A percentile compares a stretch with the other conserved stretches of the same genome.
Evolutionary conservation across 1,140 invertebrate genomes (phyloP).

Genomic region (Meloidogyne floridensis): DNA sequence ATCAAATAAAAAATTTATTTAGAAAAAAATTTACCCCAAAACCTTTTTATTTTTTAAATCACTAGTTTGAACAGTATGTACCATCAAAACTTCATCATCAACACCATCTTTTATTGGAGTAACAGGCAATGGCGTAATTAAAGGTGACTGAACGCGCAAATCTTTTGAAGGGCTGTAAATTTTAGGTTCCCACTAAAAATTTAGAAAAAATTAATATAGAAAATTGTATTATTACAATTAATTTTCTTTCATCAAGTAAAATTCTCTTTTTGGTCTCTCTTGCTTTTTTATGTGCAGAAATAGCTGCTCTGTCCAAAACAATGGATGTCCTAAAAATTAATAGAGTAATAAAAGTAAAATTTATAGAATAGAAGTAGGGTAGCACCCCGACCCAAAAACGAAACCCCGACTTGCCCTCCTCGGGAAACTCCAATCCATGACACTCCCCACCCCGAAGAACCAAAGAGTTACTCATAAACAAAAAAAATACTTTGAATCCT

Average conservation of each 20-base stretch:
- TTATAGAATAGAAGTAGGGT: background rate
- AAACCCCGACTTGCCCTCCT: no score
- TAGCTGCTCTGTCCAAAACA: slow-evolving; percentile 24
- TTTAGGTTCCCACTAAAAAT: slow-evolving; percentile 38
- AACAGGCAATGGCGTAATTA: background rate
- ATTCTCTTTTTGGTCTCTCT: slow-evolving; percentile 38
- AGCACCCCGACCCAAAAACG: no score
- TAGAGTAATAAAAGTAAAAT: background rate
- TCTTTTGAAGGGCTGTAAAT: slow-evolving; percentile 40
- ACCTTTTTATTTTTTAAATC: slow-evolving; percentile 27
- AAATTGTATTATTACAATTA: slow-evolving; percentile 31
- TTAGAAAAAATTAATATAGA: background rate
- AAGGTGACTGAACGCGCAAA: slow-evolving; percentile 30
- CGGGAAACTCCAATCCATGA: no score
- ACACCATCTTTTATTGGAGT: slow-evolving; percentile 28
- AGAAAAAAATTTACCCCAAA: background rate
- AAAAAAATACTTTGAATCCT: slow-evolving; percentile 34
- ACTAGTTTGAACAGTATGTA: background rate
- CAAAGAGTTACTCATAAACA: no score
- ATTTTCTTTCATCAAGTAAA: slow-evolving; percentile 45
- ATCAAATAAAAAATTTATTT: background rate
- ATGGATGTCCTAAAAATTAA: slow-evolving; percentile 23
- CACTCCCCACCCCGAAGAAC: no score
- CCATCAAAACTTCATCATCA: slow-evolving; percentile 20
- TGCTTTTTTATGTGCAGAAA: slow-evolving; percentile 38